A percentile compares a stretch with the other conserved stretches of the same genome.
These are phyloP conservation scores for Mus minutoides DNA, from an alignment of 2,797 vertebrate species.

Conservation along the genomic window DNA sequence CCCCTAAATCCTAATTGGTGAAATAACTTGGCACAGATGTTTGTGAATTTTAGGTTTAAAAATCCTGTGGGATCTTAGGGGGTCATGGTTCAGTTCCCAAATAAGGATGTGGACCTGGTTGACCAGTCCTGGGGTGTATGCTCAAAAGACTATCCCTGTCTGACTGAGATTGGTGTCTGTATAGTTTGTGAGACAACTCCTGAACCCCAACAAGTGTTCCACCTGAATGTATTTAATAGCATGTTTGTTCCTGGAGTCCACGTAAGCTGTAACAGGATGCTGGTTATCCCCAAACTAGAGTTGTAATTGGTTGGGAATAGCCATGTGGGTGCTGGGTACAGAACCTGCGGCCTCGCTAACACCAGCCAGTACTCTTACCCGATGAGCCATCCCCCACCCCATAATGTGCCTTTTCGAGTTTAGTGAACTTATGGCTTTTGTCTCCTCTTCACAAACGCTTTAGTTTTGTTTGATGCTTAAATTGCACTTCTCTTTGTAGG, in stretches of 20 bases:
- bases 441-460: not conserved
- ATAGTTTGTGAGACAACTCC: not conserved
- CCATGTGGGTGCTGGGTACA: not conserved
- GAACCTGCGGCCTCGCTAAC: not conserved
- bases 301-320: not conserved
- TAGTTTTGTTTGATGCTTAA: conserved; percentile 28
- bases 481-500: not conserved
- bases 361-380: not conserved
- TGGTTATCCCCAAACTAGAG: no score
- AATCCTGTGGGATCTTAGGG: no score
- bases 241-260: not conserved
- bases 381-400: not conserved
- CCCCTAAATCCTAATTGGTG: not conserved
- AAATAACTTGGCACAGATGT: not conserved
- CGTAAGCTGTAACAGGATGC: not conserved
- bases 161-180: not conserved
- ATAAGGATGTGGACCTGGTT: no score
- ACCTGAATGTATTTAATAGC: not conserved
- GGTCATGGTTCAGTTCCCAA: no score
- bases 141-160: not conserved
- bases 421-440: not conserved
- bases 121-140: no score
- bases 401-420: not conserved
- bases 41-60: not conserved
- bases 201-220: not conserved